Evolutionary conservation across 30 jellyfish, hydroid and myxozoan species (phyloP).

Genomic region (Hydractinia echinata): DNA sequence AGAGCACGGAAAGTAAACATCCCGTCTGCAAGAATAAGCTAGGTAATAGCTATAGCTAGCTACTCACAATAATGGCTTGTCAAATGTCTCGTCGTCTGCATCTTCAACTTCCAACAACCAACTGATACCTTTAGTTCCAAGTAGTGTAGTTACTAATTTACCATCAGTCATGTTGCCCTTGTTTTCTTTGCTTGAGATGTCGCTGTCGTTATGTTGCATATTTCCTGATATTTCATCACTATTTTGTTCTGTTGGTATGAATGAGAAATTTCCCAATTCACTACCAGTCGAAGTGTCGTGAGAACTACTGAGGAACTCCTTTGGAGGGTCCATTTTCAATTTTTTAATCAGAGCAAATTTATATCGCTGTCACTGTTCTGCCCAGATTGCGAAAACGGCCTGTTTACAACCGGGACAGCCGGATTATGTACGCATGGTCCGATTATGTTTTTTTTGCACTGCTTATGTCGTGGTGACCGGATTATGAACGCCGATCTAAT

Average conservation of each 20-base stretch:
- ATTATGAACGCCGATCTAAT: too few species aligned
- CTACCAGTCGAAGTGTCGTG: constrained; percentile 15
- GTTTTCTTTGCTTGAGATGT: not conserved
- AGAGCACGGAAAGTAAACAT: too few species aligned
- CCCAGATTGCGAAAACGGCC: too few species aligned
- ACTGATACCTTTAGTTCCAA: constrained; percentile 71
- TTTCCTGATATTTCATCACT: constrained; percentile 41
- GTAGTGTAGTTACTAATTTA: constrained; percentile 40
- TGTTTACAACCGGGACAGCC: too few species aligned
- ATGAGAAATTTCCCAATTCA: constrained; percentile 59
- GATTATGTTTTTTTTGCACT: too few species aligned
- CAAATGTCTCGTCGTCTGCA: constrained; percentile 61
- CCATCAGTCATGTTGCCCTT: not conserved
- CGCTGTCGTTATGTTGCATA: constrained; percentile 38
- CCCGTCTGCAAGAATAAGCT: too few species aligned
- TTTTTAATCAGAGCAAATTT: too few species aligned
- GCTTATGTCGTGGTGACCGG: too few species aligned
- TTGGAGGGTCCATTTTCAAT: constrained; percentile 32
- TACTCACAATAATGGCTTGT: constrained; percentile 80
- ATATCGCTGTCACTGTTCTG: too few species aligned
- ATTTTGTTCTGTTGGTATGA: constrained; percentile 38
- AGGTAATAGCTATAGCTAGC: not conserved
- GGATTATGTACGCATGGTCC: too few species aligned
- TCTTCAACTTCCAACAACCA: constrained; percentile 92
- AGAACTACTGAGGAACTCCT: constrained; percentile 16